Conservation (phyloP, 2,113 vertebrate species). For the Ailuropoda melanoleuca region DNA sequence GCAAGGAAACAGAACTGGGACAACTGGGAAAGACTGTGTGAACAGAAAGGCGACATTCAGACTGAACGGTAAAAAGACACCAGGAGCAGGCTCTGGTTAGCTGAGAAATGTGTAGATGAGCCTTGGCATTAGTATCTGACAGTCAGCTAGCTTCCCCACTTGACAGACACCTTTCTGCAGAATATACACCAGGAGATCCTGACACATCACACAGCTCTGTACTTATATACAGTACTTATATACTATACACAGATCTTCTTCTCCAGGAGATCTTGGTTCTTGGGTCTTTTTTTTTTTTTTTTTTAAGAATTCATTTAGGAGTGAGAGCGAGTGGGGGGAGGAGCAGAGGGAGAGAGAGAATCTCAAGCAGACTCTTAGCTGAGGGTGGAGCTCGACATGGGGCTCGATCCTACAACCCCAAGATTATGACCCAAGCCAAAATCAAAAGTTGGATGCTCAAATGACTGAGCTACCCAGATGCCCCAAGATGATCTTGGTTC, state of each 20-base stretch:
- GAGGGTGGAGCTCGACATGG: background rate
- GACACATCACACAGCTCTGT: background rate
- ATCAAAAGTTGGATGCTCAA: background rate
- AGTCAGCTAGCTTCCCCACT: background rate
- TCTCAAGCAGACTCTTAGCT: background rate
- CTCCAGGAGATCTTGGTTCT: background rate
- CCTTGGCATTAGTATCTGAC: background rate
- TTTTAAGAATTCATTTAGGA: background rate
- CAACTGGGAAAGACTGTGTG: background rate
- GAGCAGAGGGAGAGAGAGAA: background rate
- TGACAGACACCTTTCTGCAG: background rate
- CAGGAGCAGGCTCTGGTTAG: background rate
- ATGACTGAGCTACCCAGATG: background rate
- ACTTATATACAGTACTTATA: accelerated
- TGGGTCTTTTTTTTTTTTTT: background rate
- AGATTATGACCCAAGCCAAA: background rate
- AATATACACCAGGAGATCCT: background rate
- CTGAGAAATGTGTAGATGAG: background rate
- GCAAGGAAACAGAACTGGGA: background rate
- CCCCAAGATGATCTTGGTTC: background rate
- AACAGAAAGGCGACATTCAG: background rate
- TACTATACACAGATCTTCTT: background rate
- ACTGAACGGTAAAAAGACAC: background rate
- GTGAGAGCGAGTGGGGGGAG: background rate
- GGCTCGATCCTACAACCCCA: background rate